These are phyloP conservation scores for Phoeniculus purpureus DNA, from an alignment of 2,797 vertebrate genomes.

Conservation along the genomic window DNA sequence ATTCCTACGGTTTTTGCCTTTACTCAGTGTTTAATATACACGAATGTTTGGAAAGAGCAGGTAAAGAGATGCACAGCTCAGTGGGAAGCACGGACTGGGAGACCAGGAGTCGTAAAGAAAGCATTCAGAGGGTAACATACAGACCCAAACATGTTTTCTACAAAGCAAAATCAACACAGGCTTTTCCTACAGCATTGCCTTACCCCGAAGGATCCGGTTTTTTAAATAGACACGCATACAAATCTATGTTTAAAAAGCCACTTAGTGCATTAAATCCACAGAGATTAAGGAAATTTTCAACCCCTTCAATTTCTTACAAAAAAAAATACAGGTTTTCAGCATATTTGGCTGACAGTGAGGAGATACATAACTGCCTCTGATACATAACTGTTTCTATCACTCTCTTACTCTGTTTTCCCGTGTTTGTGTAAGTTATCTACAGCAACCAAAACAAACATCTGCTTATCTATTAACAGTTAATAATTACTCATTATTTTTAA, in stretches of 20 bases:
- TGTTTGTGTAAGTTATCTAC: background rate
- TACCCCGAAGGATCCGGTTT: background rate
- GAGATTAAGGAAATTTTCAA: slow-evolving; percentile 14
- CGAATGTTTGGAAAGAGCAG: slow-evolving; percentile 19
- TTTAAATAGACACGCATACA: background rate
- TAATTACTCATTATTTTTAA: too few relatives aligned
- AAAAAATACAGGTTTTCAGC: background rate
- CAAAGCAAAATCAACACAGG: background rate
- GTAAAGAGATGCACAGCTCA: slow-evolving; percentile 14
- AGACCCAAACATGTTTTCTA: slow-evolving; percentile 11
- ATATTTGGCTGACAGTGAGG: background rate
- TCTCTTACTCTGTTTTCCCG: background rate
- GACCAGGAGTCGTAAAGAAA: slow-evolving; percentile 46
- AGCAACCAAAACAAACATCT: background rate
- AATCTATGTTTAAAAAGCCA: background rate
- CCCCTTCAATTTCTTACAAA: background rate
- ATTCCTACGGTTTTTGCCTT: background rate
- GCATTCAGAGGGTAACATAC: background rate
- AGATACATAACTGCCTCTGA: too few relatives aligned
- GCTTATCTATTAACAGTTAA: background rate
- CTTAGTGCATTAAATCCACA: background rate
- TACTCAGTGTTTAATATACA: background rate
- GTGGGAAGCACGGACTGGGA: slow-evolving; percentile 22
- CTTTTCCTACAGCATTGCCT: slow-evolving; percentile 38
- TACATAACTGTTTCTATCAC: background rate